Evolutionary conservation across 2,888 invertebrate genomes (phyloP).

Genomic region (Candidula unifasciata): DNA sequence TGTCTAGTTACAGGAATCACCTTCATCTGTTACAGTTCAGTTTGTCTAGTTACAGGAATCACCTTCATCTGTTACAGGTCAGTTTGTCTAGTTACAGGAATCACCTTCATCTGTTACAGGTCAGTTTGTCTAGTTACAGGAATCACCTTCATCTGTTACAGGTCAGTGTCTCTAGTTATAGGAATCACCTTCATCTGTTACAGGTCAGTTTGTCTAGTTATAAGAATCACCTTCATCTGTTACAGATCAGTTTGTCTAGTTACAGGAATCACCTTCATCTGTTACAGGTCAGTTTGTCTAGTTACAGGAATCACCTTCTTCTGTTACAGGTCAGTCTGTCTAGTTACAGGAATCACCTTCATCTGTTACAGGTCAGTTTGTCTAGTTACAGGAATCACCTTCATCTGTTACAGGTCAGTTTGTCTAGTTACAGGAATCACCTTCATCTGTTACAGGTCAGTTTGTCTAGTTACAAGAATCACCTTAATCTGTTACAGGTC

Average conservation of each 20-base stretch:
- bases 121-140: not conserved
- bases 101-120: not conserved
- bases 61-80: not conserved
- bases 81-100: not conserved
- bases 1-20: too few relatives aligned
- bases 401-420: not conserved
- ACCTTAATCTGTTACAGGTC: too few relatives aligned
- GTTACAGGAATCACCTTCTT: too few relatives aligned
- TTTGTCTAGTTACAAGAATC: not conserved
- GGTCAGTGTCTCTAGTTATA: too few relatives aligned
- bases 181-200: too few relatives aligned
- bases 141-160: too few relatives aligned
- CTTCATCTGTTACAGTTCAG: not conserved
- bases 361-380: not conserved
- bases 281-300: not conserved
- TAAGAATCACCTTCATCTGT: too few relatives aligned
- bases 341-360: too few relatives aligned
- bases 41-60: not conserved
- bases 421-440: too few relatives aligned
- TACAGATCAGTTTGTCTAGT: not conserved
- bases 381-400: too few relatives aligned
- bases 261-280: too few relatives aligned
- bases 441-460: not conserved
- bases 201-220: not conserved
- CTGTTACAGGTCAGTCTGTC: too few relatives aligned